These are phyloP conservation scores for Chionodraco myersi DNA, from an alignment of 2,113 vertebrate genomes.

Conservation along the genomic window DNA sequence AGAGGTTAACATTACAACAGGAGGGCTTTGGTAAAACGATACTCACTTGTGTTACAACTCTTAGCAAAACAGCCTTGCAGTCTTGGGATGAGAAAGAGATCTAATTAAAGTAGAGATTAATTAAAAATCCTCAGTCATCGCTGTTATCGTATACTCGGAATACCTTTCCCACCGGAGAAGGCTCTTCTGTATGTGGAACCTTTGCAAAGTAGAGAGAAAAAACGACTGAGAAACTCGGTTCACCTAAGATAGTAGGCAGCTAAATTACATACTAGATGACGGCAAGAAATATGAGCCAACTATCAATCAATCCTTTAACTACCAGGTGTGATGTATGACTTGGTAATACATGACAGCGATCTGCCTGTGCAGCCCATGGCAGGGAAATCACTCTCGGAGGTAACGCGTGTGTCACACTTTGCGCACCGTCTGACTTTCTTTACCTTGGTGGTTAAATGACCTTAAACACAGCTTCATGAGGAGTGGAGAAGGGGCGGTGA, in stretches of 20 bases:
- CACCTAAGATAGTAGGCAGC: neutral
- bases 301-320: constrained; percentile 35
- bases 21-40: neutral
- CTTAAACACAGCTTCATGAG: constrained; percentile 75
- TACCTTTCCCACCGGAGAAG: constrained; percentile 19
- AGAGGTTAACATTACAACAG: neutral
- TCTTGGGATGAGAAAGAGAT: constrained; percentile 47
- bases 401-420: constrained; percentile 43
- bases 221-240: neutral
- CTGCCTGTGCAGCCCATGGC: constrained; percentile 16
- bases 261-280: neutral
- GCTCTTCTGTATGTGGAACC: constrained; percentile 7
- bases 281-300: constrained; percentile 7
- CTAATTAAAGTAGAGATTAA: constrained; percentile 63
- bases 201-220: constrained; percentile 10
- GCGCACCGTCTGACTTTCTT: constrained; percentile 62
- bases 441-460: constrained; percentile 73
- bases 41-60: constrained; percentile 14
- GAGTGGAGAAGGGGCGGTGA: constrained; percentile 38
- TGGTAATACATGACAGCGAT: constrained; percentile 14
- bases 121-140: constrained; percentile 46
- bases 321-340: constrained; percentile 30
- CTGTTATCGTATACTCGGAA: constrained; percentile 32
- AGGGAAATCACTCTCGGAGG: constrained; percentile 20
- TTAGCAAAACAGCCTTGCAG: constrained; percentile 7